These are phyloP conservation scores for Hemicrepidius hirtus DNA, from an alignment of 2,888 invertebrate species.

Conservation along the genomic window DNA sequence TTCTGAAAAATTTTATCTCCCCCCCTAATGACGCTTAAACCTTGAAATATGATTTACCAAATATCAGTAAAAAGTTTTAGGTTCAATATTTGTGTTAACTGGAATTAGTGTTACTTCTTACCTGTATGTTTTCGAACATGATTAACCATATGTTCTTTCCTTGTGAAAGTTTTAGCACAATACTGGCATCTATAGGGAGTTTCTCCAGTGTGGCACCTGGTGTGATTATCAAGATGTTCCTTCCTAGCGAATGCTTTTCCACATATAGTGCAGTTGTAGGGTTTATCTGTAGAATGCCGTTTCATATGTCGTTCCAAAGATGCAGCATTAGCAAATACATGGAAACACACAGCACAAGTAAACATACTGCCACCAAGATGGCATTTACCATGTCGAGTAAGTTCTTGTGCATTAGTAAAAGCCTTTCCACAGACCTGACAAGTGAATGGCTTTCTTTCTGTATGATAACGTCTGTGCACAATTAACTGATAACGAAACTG, in stretches of 20 bases:
- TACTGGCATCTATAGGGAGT: conserved; percentile 86
- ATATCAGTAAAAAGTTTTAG: not conserved
- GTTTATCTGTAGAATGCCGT: conserved; percentile 88
- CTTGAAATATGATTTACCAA: too few relatives aligned
- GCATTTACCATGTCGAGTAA: conserved; percentile 88
- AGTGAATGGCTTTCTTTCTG: conserved; percentile 89
- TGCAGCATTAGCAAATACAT: conserved; percentile 83
- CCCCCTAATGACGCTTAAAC: too few relatives aligned
- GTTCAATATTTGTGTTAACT: not conserved
- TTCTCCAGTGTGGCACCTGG: conserved; percentile 86
- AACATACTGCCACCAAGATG: conserved; percentile 87
- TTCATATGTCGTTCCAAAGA: conserved; percentile 86
- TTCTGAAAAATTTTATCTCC: too few relatives aligned
- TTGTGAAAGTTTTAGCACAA: conserved; percentile 85
- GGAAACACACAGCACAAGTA: conserved; percentile 83
- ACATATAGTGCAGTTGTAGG: conserved; percentile 89
- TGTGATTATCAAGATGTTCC: conserved; percentile 90
- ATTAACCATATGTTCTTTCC: conserved; percentile 87
- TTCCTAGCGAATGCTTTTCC: conserved; percentile 91
- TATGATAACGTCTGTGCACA: conserved; percentile 90
- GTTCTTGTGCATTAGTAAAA: conserved; percentile 85
- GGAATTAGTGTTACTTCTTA: not conserved
- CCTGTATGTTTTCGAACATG: conserved; percentile 86
- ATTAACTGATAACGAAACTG: conserved; percentile 91
- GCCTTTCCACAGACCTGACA: conserved; percentile 88